Evolutionary conservation across 2,888 invertebrate species (phyloP).

Genomic region (Prenolepis imparis): DNA sequence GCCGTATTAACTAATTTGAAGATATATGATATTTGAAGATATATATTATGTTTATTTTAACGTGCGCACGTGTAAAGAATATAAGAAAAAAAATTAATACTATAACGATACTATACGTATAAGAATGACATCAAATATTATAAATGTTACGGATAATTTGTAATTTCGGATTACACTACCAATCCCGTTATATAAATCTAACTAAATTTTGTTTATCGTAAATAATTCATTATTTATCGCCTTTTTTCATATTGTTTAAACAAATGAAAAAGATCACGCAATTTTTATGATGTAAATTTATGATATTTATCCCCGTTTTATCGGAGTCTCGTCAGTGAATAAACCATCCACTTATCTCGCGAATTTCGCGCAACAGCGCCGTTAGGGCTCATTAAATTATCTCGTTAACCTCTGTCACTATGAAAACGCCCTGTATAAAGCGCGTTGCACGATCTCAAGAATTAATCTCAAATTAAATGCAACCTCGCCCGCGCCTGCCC

Average conservation of each 20-base stretch:
- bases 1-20: slow-evolving; percentile 44
- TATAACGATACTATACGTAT: not conserved
- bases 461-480: slow-evolving; percentile 52
- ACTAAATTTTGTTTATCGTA: not conserved
- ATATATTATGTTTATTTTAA: slow-evolving; percentile 6
- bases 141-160: not conserved
- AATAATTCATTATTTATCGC: not conserved
- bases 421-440: slow-evolving; percentile 36
- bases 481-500: slow-evolving; percentile 33
- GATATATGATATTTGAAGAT: slow-evolving; percentile 35
- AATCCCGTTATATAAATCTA: not conserved
- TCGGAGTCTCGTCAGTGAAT: not conserved
- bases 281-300: not conserved
- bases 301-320: not conserved
- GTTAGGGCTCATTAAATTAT: slow-evolving; percentile 53
- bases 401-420: slow-evolving; percentile 49
- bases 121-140: not conserved
- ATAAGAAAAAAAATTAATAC: not conserved
- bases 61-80: not conserved
- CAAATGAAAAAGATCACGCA: not conserved
- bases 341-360: slow-evolving; percentile 21
- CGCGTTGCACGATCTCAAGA: slow-evolving; percentile 39
- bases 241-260: not conserved
- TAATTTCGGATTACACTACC: not conserved
- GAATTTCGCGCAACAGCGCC: not conserved